Base-by-base conservation (phyloP, 2,797 vertebrate species). In the Melanotaenia pygmaea region DNA sequence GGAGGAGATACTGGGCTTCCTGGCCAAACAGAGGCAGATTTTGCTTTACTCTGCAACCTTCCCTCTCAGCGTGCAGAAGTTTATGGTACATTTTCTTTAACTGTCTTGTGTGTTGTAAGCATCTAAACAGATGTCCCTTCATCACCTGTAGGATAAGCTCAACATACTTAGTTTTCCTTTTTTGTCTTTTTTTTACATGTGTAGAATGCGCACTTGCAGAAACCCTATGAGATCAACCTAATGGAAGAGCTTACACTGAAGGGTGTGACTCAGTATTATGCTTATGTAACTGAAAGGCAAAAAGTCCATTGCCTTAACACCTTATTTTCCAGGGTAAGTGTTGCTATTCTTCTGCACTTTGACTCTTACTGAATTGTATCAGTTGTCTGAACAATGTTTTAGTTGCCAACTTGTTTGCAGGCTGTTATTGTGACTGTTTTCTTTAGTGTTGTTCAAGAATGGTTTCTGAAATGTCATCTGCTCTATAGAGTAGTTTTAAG, bases 301-400 rank as follows among this genome's bases (percentile, higher is more conserved):
- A 99, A 99, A 91, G 98, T 99, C 57, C 98, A 99, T 92, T 99
- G 98, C 94, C 98, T 99, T 91, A 99, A 99, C 89, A 99, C 98
- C 0, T 95, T 99, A 59, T 99, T 99, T 90, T 99, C 98, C 86
- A 96, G 98, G 95, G 98, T 99, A 93, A 94, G 95, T 81, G 24
- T 61, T 70, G 24, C 3, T 24, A 32, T 14, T 57, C 1, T 64
- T 57, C 1, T 64, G 20, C 4, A n/a, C 18, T 37, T 10, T 67
- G 3, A 20, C 61, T 14, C 2, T 20, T 53, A 51, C 26, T 28
- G 14, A 32, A 24, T 3, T 45, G 43, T 18, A 18, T 45, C 16
- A 45, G 5, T 45, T 45, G 43, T 45, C 35, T 37, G 35, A 28
- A 4, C 5, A 20, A 4, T 22, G 1, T 8, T 50, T 50, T 14